A percentile compares a stretch with the other conserved stretches of the same genome.
These are phyloP conservation scores for Microcebus murinus DNA, from an alignment of 2,113 vertebrate genomes.

Conservation along the genomic window DNA sequence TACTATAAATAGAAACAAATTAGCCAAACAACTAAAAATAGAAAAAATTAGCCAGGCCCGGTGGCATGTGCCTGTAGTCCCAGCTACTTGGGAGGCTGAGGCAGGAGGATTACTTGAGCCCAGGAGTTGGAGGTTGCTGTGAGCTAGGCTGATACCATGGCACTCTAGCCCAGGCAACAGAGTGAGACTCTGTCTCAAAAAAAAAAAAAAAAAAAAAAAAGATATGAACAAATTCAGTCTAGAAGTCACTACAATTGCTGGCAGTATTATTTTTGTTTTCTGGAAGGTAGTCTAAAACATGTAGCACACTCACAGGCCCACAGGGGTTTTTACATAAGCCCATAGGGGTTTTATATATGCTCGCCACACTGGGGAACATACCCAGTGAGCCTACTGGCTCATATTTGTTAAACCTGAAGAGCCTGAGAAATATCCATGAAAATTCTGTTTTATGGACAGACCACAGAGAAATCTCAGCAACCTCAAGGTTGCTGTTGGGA, in stretches of 20 bases:
- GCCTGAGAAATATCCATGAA: conserved; percentile 73
- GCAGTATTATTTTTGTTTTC: background rate
- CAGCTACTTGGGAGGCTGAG: too few species aligned
- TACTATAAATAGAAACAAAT: too few species aligned
- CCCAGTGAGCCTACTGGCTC: background rate
- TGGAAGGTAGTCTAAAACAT: background rate
- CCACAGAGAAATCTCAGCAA: conserved; percentile 12
- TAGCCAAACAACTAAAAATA: too few species aligned
- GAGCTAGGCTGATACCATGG: too few species aligned
- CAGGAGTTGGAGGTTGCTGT: too few species aligned
- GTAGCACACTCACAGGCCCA: background rate
- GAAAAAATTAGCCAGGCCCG: too few species aligned
- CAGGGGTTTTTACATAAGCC: background rate
- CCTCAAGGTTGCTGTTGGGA: conserved; percentile 50
- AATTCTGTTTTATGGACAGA: conserved; percentile 60
- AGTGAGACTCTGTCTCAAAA: too few species aligned
- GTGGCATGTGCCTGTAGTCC: too few species aligned
- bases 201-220: too few species aligned
- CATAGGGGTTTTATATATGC: background rate
- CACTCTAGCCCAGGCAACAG: too few species aligned
- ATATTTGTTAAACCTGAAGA: conserved; percentile 74
- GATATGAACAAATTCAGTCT: conserved; percentile 15
- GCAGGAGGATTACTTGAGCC: too few species aligned
- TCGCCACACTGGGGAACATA: background rate
- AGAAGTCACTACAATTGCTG: conserved; percentile 48